A percentile compares a stretch with the other conserved stretches of the same genome.
Conservation (phyloP, 2,888 invertebrate species). For the Drosophila pseudotakahashii region DNA sequence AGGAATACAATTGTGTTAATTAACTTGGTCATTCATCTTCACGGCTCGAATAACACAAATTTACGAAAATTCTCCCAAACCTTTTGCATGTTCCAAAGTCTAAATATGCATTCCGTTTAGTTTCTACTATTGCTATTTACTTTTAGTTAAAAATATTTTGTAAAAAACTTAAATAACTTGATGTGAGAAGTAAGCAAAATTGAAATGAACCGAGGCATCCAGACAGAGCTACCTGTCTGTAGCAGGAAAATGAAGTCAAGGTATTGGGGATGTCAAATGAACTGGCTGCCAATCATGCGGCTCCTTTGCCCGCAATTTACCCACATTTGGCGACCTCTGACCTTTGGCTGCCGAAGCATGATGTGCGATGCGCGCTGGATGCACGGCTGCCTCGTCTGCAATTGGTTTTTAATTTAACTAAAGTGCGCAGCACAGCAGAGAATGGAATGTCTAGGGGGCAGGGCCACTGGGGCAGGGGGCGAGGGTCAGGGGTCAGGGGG, state of each 20-base stretch:
- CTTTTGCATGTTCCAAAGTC: too few relatives aligned
- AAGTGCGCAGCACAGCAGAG: constrained; percentile 61
- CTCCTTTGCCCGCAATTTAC: constrained; percentile 33
- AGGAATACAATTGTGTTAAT: too few relatives aligned
- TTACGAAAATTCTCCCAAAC: too few relatives aligned
- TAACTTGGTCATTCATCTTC: too few relatives aligned
- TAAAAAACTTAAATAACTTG: too few relatives aligned
- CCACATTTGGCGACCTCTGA: constrained; percentile 56
- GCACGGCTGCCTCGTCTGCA: constrained; percentile 57
- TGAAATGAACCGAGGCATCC: too few relatives aligned
- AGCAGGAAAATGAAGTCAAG: background rate
- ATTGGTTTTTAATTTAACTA: constrained; percentile 77
- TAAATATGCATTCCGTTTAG: too few relatives aligned
- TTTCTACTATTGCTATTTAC: too few relatives aligned
- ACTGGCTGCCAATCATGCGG: constrained; percentile 57
- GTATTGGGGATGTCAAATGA: constrained; percentile 16
- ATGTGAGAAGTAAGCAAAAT: too few relatives aligned
- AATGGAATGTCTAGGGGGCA: constrained; percentile 2
- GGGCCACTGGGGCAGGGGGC: background rate
- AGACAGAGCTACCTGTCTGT: background rate
- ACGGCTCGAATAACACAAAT: too few relatives aligned
- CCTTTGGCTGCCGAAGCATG: constrained; percentile 53
- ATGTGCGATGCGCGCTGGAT: constrained; percentile 33
- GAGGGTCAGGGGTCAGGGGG: too few relatives aligned
- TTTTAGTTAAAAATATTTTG: too few relatives aligned